phyloP scores from a whole-genome alignment of 1,140 invertebrate species.

The Lepidurus packardi region DNA sequence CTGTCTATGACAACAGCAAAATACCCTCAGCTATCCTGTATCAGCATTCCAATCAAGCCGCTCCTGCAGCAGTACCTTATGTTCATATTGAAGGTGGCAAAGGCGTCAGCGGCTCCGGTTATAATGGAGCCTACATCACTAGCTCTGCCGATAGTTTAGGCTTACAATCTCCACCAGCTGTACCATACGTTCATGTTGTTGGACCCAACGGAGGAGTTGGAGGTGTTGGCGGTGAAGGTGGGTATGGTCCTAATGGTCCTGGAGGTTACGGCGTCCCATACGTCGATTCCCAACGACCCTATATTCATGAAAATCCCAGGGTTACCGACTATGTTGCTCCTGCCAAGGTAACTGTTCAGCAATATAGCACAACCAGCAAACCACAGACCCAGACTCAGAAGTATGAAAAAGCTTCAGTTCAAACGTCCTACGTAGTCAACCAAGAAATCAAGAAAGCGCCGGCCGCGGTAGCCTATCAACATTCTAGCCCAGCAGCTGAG shows the following conservation, averaged over 20 bases:
- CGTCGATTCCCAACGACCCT: not conserved
- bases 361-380: not conserved
- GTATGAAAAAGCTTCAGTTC: not conserved
- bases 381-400: not conserved
- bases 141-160: not conserved
- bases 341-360: not conserved
- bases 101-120: not conserved
- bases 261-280: slow-evolving; percentile 28
- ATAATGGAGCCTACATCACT: not conserved
- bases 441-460: not conserved
- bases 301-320: not conserved
- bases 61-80: slow-evolving; percentile 28
- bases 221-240: slow-evolving; percentile 31
- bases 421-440: not conserved
- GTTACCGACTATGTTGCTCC: not conserved
- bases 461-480: not conserved
- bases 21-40: not conserved
- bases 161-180: slow-evolving; percentile 22
- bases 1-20: not conserved
- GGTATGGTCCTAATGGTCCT: slow-evolving; percentile 32
- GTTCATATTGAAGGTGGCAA: not conserved
- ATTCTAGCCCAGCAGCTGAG: not conserved
- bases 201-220: slow-evolving; percentile 23
- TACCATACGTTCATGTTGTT: slow-evolving; percentile 29
- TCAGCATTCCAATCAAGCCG: not conserved